A percentile compares a stretch with the other conserved stretches of the same genome.
These are phyloP conservation scores for Gymnocypris eckloni DNA, from an alignment of 2,797 vertebrate genomes.

Conservation along the genomic window DNA sequence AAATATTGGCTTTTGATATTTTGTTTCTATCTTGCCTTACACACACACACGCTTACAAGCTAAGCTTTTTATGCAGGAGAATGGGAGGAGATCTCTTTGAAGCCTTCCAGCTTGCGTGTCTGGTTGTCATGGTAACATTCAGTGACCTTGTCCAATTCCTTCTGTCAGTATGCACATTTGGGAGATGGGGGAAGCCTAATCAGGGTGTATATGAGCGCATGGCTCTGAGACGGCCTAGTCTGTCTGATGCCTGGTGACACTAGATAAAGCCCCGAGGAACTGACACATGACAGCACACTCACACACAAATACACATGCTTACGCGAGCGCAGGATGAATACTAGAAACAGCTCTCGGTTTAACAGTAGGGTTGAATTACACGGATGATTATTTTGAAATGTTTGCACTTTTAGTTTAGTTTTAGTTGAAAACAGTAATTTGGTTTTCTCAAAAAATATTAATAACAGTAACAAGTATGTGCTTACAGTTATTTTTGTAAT, in stretches of 20 bases:
- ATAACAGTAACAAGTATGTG: background rate
- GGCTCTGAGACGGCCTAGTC: constrained; percentile 51
- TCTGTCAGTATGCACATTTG: constrained; percentile 61
- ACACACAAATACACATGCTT: constrained; percentile 39
- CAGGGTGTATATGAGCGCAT: constrained; percentile 57
- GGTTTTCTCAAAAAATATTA: background rate
- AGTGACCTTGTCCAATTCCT: constrained; percentile 61
- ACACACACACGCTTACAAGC: constrained; percentile 40
- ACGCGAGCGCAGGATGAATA: background rate
- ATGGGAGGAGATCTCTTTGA: constrained; percentile 47
- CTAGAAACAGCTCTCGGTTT: background rate
- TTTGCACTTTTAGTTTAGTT: background rate
- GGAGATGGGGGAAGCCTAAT: constrained; percentile 57
- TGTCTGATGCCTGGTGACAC: constrained; percentile 62
- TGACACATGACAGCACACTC: constrained; percentile 38
- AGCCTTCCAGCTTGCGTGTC: constrained; percentile 61
- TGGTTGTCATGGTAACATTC: constrained; percentile 63
- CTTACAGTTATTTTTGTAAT: background rate
- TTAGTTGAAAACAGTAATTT: background rate
- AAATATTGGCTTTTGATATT: constrained; percentile 6
- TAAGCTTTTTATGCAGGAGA: constrained; percentile 49
- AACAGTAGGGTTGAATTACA: constrained; percentile 4
- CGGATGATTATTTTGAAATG: background rate
- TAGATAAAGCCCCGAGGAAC: constrained; percentile 58
- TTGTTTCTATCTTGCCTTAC: constrained; percentile 5